phyloP scores from a whole-genome alignment of 92 coral and sea anemone genomes.

The Hydrozoanthus gracilis region DNA sequence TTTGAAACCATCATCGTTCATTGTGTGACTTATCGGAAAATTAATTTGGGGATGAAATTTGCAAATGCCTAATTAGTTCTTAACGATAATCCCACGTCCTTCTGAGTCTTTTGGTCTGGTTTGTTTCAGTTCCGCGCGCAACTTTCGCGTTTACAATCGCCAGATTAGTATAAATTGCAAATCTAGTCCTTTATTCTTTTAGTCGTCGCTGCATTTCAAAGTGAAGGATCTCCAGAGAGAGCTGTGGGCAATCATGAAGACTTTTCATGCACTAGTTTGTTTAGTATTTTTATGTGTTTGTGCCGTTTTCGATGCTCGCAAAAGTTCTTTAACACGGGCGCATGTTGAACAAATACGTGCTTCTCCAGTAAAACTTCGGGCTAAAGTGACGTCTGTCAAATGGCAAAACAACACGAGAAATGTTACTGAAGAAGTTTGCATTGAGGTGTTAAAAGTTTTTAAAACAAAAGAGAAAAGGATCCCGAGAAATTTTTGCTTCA shows the following conservation, averaged over 20 bases:
- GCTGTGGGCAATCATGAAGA: conserved; percentile 3
- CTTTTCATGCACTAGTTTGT: conserved; percentile 20
- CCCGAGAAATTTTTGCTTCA: conserved; percentile 21
- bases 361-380: conserved; percentile 28
- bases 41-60: conserved; percentile 40
- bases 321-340: not conserved
- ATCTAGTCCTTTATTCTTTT: not conserved
- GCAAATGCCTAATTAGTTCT: conserved; percentile 31
- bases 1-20: not conserved
- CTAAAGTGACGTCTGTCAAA: conserved; percentile 9
- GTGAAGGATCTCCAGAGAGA: conserved; percentile 6
- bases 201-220: not conserved
- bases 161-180: conserved; percentile 15
- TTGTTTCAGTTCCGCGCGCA: conserved; percentile 1
- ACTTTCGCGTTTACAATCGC: conserved; percentile 17
- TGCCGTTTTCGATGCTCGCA: not conserved
- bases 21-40: conserved; percentile 7
- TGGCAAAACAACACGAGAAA: not conserved
- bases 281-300: not conserved
- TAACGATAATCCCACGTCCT: conserved; percentile 46
- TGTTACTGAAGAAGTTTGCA: not conserved
- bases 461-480: not conserved
- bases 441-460: conserved; percentile 21
- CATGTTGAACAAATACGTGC: not conserved
- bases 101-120: conserved; percentile 31